Base-by-base conservation (phyloP, 64 coral and sea anemone genomes). In the Cladopsammia gracilis region DNA sequence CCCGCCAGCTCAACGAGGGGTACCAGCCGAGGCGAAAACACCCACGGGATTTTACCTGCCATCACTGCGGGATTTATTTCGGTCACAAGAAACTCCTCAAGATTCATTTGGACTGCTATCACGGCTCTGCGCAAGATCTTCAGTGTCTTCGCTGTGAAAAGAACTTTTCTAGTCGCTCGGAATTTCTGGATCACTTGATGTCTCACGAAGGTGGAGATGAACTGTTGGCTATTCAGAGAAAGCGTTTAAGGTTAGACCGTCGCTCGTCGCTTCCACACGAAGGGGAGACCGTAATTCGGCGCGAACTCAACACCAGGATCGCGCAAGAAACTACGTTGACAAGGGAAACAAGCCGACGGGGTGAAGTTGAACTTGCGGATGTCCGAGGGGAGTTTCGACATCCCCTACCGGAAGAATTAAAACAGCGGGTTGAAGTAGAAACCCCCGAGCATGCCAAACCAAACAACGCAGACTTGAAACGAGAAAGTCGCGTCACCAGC, bases 61-160 rank as follows among this genome's bases (percentile, higher is more conserved):
- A 90, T 19, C 92, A 87, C 26, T 98, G 96, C 45, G 92, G 92
- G 56, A 77, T 98, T 58, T 89, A 83, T 67, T 98, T 98, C 66
- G 96, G 89, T 20, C 96, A 98, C 82, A 98, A 98, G 86, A 98
- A 98, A 26, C 88, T 98, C 4, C 85, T 86, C 16, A 98, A 98
- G 75, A 98, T 98, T 66, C 96, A 98, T 82, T 82, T 98, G 71
- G 96, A 98, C 71, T 89, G 92, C 43, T 98, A 98, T 58, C 96
- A 98, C 65, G 96, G 96, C 42, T 86, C 91, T 48, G 70, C 70
- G 2, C 82, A 86, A 10, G 73, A 65, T 2, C 80, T 86, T 56
- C 71, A 86, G 66, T 93, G 91, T 70, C 85, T 93, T 15, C 82
- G 85, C 14, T 93, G 91, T 3, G 71, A 62, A 75, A 93, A 87